Evolutionary conservation across 2,113 vertebrate species (phyloP).

Genomic region (Seriola rivoliana): DNA sequence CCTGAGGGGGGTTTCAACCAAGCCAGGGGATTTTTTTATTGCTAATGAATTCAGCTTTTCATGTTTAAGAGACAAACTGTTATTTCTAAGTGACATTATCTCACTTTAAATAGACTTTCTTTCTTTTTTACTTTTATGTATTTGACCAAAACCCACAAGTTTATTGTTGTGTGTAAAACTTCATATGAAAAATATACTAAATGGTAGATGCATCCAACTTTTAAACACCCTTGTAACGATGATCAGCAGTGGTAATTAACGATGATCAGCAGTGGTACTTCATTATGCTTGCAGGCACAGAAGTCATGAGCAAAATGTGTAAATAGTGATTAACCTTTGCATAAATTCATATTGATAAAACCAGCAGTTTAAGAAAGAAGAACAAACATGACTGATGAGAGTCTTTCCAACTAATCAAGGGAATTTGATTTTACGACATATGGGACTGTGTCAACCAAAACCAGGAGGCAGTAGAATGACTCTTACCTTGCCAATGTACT

Average conservation of each 20-base stretch:
- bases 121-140: no score
- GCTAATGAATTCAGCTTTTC: no score
- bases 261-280: constrained; percentile 10
- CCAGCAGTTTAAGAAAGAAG: constrained; percentile 2
- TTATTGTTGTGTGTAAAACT: not conserved
- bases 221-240: not conserved
- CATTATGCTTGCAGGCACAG: constrained; percentile 4
- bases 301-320: not conserved
- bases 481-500: constrained; percentile 97
- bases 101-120: not conserved
- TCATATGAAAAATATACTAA: not conserved
- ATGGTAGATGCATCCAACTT: not conserved
- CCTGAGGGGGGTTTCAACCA: no score
- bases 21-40: no score
- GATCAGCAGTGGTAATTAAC: not conserved
- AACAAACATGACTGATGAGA: constrained; percentile 1
- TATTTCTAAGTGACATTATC: not conserved
- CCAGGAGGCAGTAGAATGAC: not conserved
- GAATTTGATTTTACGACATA: not conserved
- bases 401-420: constrained; percentile 14
- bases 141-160: not conserved
- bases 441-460: not conserved
- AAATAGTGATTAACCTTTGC: constrained; percentile 16
- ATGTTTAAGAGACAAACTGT: no score
- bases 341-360: constrained; percentile 20